Evolutionary conservation across 2,113 vertebrate species (phyloP), one percentile per base, ranked within the genome.

Genomic region (Seriola aureovittata): DNA sequence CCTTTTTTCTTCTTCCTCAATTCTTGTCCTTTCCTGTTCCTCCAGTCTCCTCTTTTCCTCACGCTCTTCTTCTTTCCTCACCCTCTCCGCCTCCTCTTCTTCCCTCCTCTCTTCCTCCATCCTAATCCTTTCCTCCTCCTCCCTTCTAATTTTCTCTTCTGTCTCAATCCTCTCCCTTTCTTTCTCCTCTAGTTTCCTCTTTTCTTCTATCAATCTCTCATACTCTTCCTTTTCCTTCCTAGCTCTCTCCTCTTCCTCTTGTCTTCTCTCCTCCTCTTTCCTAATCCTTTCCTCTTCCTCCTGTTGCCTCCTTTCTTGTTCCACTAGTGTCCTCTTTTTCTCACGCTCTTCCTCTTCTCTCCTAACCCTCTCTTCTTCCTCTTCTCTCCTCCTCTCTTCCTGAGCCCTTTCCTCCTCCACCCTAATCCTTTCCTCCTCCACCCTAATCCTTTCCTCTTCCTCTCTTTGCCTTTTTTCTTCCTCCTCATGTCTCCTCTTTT

Each of bases 351-450:
- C 11, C 6, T 19, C 83, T 52, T 64, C 68, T 29, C 19, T 19
- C 9, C 17, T 50, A 50, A n/a, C 21, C 48, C 17, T 81, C 76
- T 40, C 78, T 59, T 36, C 32, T 44, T 78, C 8, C 4, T 69
- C 68, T 40, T 68, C 29, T 9, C 9, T 55, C 12, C 25, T 21
- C n/a, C 65, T 44, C 6, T 78, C 4, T 16, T 75, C 52, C 67
- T 12, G 58, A 8, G 32, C 4, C 14, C 12, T 62, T 62, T 77
- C 42, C 2, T 38, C n/a, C 19, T 85, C 66, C 58, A 80, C 38
- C 10, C 40, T 44, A 69, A 7, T 62, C 12, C 58, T 79, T 46
- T 87, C 74, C 16, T 42, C 42, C 54, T 84, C 68, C 10, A 80
- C 38, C 10, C 40, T 44, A 69, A 7, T 62, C 12, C 58, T 79